Evolutionary conservation across 2,888 invertebrate species (phyloP), one percentile per base, ranked within the genome.

Genomic region (Agonopterix subpropinquella): DNA sequence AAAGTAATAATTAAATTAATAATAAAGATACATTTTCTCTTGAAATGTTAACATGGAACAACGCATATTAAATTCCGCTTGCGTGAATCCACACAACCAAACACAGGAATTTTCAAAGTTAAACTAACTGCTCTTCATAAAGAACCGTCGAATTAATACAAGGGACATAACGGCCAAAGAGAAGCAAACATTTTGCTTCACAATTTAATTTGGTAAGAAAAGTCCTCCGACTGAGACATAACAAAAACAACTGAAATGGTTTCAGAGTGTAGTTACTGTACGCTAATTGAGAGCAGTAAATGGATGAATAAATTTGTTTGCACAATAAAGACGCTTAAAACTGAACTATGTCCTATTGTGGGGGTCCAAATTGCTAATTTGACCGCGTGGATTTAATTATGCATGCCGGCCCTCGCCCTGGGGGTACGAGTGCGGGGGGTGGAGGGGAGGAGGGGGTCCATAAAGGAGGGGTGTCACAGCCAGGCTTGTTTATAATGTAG

Each of bases 311-410:
- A 82, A 81, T 80, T 83, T 80, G 78, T 82, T 80, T 75, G 71
- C 70, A 74, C 78, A 77, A 80, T 83, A 82, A 83, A 80, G 81
- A 80, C 75, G 76, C 73, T 80, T 78, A 76, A 67, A 80, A 79
- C 78, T 80, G 77, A 81, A 86, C 84, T 83, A 80, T 80, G 78
- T 76, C 73, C 80, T 80, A 78, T 82, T 84, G 81, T 80, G 65
- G 72, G 74, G 77, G 74, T 77, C 77, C 79, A 83, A 86, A 81
- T 80, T 76, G 81, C 83, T 87, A 87, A 86, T 87, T 88, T 86
- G 83, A 82, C 85, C 85, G 80, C 82, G 71, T 74, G 82, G 82
- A 87, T 86, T 87, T 86, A 87, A 88, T 88, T 88, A 88, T 87
- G 86, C 84, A 88, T 85, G 77, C 83, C 76, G 75, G 72, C 75